phyloP scores from a whole-genome alignment of 2,113 vertebrate species.

The Centropristis striata region DNA sequence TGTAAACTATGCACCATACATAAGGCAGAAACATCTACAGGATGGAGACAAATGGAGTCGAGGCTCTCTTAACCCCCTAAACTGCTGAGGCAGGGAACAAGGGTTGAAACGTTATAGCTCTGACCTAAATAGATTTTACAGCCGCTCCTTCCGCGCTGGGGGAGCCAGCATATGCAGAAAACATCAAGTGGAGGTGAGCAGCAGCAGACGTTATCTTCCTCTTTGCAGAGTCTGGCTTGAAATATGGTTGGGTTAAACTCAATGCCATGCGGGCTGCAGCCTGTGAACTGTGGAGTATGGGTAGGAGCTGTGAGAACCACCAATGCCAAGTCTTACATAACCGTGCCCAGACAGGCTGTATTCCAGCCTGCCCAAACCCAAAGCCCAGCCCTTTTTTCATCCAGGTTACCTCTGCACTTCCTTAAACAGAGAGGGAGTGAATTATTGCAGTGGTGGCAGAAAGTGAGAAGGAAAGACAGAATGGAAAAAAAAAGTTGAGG shows the following conservation, averaged over 20 bases:
- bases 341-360: constrained; percentile 33
- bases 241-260: constrained; percentile 45
- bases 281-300: constrained; percentile 25
- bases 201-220: constrained; percentile 57
- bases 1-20: constrained; percentile 40
- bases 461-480: background rate
- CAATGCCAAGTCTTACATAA: constrained; percentile 63
- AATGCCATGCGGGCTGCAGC: constrained; percentile 56
- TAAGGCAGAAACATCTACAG: constrained; percentile 57
- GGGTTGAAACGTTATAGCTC: constrained; percentile 69
- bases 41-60: constrained; percentile 65
- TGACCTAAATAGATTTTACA: constrained; percentile 84
- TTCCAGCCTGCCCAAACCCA: constrained; percentile 12
- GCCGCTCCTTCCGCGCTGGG: constrained; percentile 54
- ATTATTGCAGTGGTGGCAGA: background rate
- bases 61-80: constrained; percentile 52
- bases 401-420: constrained; percentile 25
- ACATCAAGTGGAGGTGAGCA: constrained; percentile 72
- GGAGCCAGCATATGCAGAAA: constrained; percentile 72
- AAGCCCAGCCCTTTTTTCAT: constrained; percentile 4
- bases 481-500: background rate
- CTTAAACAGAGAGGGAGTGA: background rate
- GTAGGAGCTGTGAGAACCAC: constrained; percentile 15
- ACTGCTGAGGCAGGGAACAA: constrained; percentile 72
- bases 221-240: constrained; percentile 49